Evolutionary conservation across 2,113 vertebrate species (phyloP), one percentile per base, ranked within the genome.

Genomic region (Lonchura striata): DNA sequence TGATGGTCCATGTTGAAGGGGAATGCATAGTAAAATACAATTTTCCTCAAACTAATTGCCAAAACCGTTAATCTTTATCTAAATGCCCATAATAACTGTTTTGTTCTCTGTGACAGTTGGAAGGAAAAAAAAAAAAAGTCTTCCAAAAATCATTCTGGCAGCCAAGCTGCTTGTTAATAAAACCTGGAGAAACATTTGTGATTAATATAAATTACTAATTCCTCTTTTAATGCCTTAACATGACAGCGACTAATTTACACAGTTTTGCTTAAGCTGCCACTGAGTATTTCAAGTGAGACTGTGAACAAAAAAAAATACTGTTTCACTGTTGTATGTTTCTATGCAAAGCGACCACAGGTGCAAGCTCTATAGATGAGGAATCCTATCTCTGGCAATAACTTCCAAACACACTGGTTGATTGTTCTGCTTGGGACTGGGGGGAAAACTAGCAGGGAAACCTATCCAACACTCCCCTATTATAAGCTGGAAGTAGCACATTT

Each of bases 51-150:
- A 97, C 95, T 97, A 98, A 98, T 93, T 97, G 98, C 97, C 95
- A 95, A 98, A 98, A 97, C 97, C 47, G 93, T 98, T 99, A 91
- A 98, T 99, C 98, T 98, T 98, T 98, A 98, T 98, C 97, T 98
- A 98, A 98, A 97, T 96, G 97, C 54, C 92, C 96, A 97, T 97
- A 98, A 97, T 97, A 96, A 97, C 94, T 82, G 72, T 91, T 97
- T 96, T 98, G 94, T 97, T 97, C 96, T 96, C 95, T 76, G 82
- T 96, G 96, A 96, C 96, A 96, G 95, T 54, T 95, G 60, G 80
- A 15, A 90, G 88, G 63, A 88, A 96, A 88, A 66, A 39, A 66
- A 39, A 37, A 96, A 97, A 97, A 96, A 41, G 85, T 97, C 93
- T 98, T 97, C 92, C 93, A 97, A 96, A 98, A 98, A 97, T 97